Conservation (phyloP, 2,797 vertebrate genomes). For the Leuciscus waleckii region DNA sequence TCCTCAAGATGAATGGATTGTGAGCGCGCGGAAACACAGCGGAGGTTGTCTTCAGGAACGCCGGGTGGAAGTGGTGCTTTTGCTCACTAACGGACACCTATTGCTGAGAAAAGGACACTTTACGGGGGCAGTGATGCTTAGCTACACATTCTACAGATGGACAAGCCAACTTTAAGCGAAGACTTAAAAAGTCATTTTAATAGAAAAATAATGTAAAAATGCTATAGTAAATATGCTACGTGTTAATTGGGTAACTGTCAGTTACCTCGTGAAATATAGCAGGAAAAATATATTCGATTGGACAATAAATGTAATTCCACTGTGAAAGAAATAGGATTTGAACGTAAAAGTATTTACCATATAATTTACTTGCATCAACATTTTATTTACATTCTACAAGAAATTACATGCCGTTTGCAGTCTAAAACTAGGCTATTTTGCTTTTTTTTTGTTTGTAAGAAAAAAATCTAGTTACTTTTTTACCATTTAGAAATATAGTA, state of each 20-base stretch:
- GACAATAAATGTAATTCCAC: background rate
- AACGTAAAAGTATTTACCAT: background rate
- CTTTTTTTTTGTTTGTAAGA: background rate
- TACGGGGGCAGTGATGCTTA: background rate
- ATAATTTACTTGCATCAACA: background rate
- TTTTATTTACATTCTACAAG: background rate
- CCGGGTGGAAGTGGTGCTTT: conserved; percentile 16
- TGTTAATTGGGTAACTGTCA: background rate
- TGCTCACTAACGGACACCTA: conserved; percentile 18
- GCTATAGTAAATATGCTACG: background rate
- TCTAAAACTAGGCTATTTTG: background rate
- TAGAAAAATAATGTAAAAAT: background rate
- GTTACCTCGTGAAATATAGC: background rate
- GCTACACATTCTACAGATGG: conserved; percentile 4
- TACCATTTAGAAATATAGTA: background rate
- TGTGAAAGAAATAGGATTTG: background rate
- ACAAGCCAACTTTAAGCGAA: conserved; percentile 17
- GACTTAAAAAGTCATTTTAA: background rate
- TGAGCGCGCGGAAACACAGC: background rate
- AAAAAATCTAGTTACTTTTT: background rate
- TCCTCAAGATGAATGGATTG: conserved; percentile 49
- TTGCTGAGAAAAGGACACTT: conserved; percentile 24
- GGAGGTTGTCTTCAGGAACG: background rate
- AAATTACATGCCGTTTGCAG: background rate
- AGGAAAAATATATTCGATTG: background rate